phyloP scores from a whole-genome alignment of 2,113 vertebrate species.

The Embiotoca jacksoni region DNA sequence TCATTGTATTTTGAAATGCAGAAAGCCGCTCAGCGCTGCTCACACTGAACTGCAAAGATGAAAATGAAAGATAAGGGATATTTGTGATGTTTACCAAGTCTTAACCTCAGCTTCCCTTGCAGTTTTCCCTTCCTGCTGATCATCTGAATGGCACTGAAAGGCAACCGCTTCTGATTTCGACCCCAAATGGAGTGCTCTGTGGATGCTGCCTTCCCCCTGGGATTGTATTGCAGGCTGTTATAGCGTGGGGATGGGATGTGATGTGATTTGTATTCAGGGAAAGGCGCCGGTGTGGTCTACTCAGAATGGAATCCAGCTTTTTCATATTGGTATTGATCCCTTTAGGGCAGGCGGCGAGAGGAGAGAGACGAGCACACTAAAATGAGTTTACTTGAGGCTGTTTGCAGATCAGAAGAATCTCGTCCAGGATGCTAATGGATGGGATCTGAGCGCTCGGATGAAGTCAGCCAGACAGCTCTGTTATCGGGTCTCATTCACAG shows the following conservation, averaged over 20 bases:
- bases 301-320: constrained; percentile 85
- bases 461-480: constrained; percentile 61
- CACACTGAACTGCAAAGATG: constrained; percentile 39
- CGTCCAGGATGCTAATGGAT: constrained; percentile 83
- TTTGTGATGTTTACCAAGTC: constrained; percentile 72
- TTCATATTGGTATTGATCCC: constrained; percentile 86
- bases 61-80: constrained; percentile 62
- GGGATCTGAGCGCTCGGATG: constrained; percentile 66
- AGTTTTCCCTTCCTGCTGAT: constrained; percentile 56
- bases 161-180: constrained; percentile 61
- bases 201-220: constrained; percentile 64
- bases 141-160: constrained; percentile 69
- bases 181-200: constrained; percentile 73
- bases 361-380: constrained; percentile 76
- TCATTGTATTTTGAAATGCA: constrained; percentile 26
- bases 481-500: constrained; percentile 22
- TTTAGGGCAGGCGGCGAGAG: constrained; percentile 75
- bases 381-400: constrained; percentile 84
- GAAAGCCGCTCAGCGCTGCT: constrained; percentile 28
- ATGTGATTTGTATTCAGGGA: constrained; percentile 85
- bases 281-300: constrained; percentile 75
- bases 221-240: constrained; percentile 69
- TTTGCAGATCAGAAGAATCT: constrained; percentile 84
- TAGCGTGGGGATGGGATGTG: constrained; percentile 65
- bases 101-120: constrained; percentile 51